Percentiles rank a stretch among this genome's conserved stretches.
Evolutionary conservation across 1,140 invertebrate species (phyloP).

Genomic region (Brachionus plicatilis): DNA sequence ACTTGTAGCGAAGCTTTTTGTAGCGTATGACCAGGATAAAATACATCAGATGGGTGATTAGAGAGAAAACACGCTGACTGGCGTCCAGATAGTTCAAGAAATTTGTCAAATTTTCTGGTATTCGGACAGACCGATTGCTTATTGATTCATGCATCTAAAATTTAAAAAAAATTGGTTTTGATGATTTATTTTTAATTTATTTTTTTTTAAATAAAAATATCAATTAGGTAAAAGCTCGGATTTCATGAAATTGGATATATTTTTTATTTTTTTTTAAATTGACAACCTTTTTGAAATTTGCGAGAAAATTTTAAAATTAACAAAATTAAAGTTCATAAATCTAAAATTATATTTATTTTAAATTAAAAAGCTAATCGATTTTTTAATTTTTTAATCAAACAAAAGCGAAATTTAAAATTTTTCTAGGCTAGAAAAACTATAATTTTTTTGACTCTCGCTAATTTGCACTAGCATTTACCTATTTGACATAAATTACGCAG

Average conservation of each 20-base stretch:
- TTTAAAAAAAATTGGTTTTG: neutral
- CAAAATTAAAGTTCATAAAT: too few relatives aligned
- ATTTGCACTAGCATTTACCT: neutral
- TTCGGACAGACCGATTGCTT: neutral
- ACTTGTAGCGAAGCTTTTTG: constrained; percentile 12
- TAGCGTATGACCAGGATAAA: neutral
- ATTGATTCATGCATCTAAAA: neutral
- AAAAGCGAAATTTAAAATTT: neutral
- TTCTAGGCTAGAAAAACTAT: neutral
- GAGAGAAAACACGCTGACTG: neutral
- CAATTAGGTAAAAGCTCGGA: neutral
- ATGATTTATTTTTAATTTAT: neutral
- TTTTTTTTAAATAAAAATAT: neutral
- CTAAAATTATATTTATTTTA: neutral
- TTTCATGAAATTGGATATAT: too few relatives aligned
- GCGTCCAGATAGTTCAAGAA: neutral
- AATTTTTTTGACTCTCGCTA: neutral
- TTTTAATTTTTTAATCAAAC: neutral
- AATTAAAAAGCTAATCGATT: neutral
- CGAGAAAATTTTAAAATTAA: too few relatives aligned
- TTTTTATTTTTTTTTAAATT: too few relatives aligned
- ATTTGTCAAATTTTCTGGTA: neutral
- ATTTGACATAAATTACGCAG: neutral
- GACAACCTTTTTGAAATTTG: too few relatives aligned
- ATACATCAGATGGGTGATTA: neutral